These are phyloP conservation scores for Xenopus borealis DNA, from an alignment of 2,113 vertebrate species.

Conservation along the genomic window DNA sequence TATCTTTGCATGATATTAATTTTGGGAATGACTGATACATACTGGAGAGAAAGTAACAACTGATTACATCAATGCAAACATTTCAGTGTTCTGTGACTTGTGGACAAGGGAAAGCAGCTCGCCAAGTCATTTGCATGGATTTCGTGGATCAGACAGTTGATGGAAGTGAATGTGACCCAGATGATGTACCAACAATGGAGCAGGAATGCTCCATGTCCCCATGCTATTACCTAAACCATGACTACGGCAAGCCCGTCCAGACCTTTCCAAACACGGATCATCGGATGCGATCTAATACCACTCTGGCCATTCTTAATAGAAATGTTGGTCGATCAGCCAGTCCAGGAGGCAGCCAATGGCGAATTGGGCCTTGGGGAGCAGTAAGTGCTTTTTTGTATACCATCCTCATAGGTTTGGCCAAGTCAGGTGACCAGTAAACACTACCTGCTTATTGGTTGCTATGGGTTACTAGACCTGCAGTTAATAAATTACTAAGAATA, in stretches of 20 bases:
- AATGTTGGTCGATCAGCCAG: constrained; percentile 60
- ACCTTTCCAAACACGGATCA: constrained; percentile 64
- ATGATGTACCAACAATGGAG: constrained; percentile 78
- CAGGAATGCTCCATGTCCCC: constrained; percentile 92
- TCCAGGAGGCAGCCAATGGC: constrained; percentile 82
- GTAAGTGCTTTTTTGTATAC: constrained; percentile 67
- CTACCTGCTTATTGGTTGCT: too few relatives aligned
- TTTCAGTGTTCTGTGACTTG: constrained; percentile 90
- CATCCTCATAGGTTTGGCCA: too few relatives aligned
- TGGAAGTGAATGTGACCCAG: constrained; percentile 81
- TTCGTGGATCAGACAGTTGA: constrained; percentile 85
- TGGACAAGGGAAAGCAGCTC: constrained; percentile 87
- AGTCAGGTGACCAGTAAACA: too few relatives aligned
- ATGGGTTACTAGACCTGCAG: too few relatives aligned
- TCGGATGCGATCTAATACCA: constrained; percentile 63
- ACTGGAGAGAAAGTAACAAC: too few relatives aligned
- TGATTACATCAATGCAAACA: background rate
- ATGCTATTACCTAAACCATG: constrained; percentile 76
- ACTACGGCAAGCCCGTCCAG: constrained; percentile 59
- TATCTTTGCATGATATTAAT: too few relatives aligned
- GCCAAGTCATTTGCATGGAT: constrained; percentile 88
- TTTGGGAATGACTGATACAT: too few relatives aligned
- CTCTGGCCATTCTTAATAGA: constrained; percentile 50
- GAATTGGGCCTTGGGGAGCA: constrained; percentile 95
- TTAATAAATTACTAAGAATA: too few relatives aligned